A percentile compares a stretch with the other conserved stretches of the same genome.
phyloP scores from a whole-genome alignment of 1,140 invertebrate genomes.

The Lethrus apterus region DNA sequence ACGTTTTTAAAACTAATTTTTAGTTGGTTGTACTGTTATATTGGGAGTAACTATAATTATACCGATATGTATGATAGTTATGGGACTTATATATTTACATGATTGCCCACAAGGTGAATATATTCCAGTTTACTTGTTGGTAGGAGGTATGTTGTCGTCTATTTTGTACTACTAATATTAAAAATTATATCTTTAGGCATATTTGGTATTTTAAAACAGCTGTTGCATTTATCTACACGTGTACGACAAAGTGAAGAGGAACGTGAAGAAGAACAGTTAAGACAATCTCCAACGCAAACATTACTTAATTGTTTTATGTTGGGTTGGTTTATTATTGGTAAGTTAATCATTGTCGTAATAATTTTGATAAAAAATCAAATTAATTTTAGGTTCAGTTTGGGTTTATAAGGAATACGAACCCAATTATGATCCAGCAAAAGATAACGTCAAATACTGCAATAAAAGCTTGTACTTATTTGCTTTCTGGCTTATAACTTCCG shows the following conservation, averaged over 20 bases:
- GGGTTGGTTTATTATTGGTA: constrained; percentile 60
- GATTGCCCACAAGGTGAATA: constrained; percentile 59
- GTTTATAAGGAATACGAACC: constrained; percentile 59
- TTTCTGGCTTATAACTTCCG: constrained; percentile 58
- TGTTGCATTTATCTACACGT: constrained; percentile 49
- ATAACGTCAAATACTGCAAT: constrained; percentile 50
- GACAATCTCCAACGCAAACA: constrained; percentile 52
- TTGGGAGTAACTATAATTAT: constrained; percentile 55
- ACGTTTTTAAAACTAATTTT: constrained; percentile 31
- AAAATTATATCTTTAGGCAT: constrained; percentile 41
- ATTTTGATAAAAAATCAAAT: not conserved
- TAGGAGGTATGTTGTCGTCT: constrained; percentile 47
- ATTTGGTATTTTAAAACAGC: constrained; percentile 56
- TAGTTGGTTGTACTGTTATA: constrained; percentile 58
- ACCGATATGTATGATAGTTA: constrained; percentile 58
- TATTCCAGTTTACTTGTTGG: constrained; percentile 63
- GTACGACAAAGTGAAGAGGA: constrained; percentile 47
- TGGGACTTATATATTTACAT: constrained; percentile 56
- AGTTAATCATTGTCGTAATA: constrained; percentile 19
- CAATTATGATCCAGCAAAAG: constrained; percentile 46
- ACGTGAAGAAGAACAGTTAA: constrained; percentile 47
- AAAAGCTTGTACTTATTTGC: constrained; percentile 59
- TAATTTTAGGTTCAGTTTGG: constrained; percentile 53
- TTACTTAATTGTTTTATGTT: constrained; percentile 58
- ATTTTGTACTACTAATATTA: not conserved